Percentiles rank a stretch among this genome's conserved stretches.
phyloP scores from a whole-genome alignment of 2,888 invertebrate species.

The Orchesella flavescens region DNA sequence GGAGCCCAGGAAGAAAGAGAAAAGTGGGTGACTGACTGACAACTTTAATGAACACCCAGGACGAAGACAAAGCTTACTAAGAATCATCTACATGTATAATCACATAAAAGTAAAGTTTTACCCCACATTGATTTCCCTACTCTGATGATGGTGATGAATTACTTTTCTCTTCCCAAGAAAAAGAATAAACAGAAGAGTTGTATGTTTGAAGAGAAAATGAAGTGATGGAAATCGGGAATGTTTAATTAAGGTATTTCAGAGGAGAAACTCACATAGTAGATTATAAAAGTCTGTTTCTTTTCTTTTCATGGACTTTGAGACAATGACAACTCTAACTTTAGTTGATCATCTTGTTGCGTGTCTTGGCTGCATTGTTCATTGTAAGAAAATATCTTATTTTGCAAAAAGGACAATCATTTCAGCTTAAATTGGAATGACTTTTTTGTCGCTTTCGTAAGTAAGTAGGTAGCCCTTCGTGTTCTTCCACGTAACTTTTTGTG shows the following conservation, averaged over 20 bases:
- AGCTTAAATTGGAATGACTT: neutral
- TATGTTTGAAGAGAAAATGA: neutral
- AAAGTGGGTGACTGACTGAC: slow-evolving; percentile 11
- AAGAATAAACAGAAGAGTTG: neutral
- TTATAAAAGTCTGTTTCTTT: neutral
- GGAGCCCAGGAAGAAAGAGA: neutral
- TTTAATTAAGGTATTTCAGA: slow-evolving; percentile 25
- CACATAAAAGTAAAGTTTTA: too few species aligned
- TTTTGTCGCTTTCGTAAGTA: neutral
- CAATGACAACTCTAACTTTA: neutral
- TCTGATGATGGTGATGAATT: slow-evolving; percentile 19
- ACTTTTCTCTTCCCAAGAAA: slow-evolving; percentile 10
- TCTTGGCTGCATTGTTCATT: neutral
- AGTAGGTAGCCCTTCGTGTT: neutral
- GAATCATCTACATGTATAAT: too few species aligned
- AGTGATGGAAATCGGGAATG: slow-evolving; percentile 13
- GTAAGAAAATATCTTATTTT: slow-evolving; percentile 36
- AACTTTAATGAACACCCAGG: slow-evolving; percentile 12
- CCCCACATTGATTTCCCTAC: too few species aligned
- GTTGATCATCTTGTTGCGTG: slow-evolving; percentile 60
- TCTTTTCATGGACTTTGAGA: neutral
- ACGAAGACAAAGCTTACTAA: too few species aligned
- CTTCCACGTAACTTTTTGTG: slow-evolving; percentile 9
- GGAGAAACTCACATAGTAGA: neutral
- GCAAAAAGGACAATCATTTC: neutral